Evolutionary conservation across 2,113 vertebrate species (phyloP), one percentile per base, ranked within the genome.

Genomic region (Ammodytes marinus): DNA sequence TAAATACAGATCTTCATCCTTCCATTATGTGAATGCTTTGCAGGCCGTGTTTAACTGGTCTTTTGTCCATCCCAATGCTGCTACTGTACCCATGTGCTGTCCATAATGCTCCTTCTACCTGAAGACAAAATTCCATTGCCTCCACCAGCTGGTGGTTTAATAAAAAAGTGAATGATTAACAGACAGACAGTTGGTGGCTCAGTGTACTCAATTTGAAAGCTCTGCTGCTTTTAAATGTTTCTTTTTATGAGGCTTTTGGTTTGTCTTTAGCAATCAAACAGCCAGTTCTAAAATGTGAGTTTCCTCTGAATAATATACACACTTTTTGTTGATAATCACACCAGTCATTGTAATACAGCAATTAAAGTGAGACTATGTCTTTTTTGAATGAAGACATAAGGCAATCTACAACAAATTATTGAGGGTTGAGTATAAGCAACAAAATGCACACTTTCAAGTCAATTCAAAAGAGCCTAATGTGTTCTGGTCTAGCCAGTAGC

Each of bases 151-250:
- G 87, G 85, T 87, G 91, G 88, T 88, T 91, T 85, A 94, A 93
- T 94, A 94, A 94, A 94, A 85, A 89, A 77, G 88, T 89, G 86
- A 93, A 92, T 92, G 88, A 94, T 94, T 94, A 94, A 94, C 93
- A 93, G 75, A 93, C 83, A 63, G 67, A 72, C 57, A 61, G 57
- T 57, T 53, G 71, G 47, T 88, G 70, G 66, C 49, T 85, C 74
- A 10, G 46, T 86, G 55, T 81, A 4, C 61, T 85, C 35, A 58
- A 52, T 77, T 17, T 68, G 27, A 39, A 78, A 61, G 59, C 37
- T 55, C 19, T 64, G 39, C 60, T 63, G 17, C 59, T 60, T 17
- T 40, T 46, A 1, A 27, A 37, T 65, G 50, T n/a, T 61, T 61
- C 27, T 27, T 59, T 6, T 15, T 6, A 17, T 12, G 2, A 19